Conservation (phyloP, 2,113 vertebrate genomes). For the Hemiscyllium ocellatum region DNA sequence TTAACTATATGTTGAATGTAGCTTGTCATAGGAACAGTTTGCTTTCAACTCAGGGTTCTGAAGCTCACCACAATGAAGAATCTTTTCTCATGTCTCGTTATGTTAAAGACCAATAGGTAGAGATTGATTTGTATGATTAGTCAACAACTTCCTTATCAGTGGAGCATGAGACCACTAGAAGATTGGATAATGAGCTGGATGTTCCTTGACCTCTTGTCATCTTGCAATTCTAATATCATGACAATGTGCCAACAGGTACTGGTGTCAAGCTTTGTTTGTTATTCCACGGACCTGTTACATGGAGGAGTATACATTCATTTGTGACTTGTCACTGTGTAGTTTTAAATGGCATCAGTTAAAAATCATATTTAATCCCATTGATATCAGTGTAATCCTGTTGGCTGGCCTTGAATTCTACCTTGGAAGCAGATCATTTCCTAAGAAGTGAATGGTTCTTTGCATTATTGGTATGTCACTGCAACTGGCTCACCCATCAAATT, state of each 20-base stretch:
- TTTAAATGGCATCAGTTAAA: background rate
- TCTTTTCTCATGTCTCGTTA: background rate
- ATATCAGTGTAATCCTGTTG: background rate
- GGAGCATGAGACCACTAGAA: background rate
- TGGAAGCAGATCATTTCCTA: background rate
- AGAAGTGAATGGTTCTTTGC: background rate
- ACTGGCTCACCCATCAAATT: background rate
- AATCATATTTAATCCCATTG: background rate
- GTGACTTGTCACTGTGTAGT: background rate
- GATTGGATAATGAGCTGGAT: background rate
- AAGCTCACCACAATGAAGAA: background rate
- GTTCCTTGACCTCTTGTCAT: background rate
- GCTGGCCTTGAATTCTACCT: background rate
- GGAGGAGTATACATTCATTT: background rate
- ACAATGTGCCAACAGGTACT: background rate
- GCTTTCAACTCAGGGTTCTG: background rate
- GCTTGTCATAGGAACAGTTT: background rate
- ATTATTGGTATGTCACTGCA: background rate
- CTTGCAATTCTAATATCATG: background rate
- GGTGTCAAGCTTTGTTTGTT: background rate
- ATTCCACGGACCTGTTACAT: background rate
- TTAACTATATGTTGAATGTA: background rate
- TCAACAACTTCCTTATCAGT: background rate
- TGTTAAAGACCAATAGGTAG: background rate
- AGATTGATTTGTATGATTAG: background rate